These are phyloP conservation scores for Brienomyrus brachyistius DNA, from an alignment of 2,113 vertebrate genomes.

Conservation along the genomic window DNA sequence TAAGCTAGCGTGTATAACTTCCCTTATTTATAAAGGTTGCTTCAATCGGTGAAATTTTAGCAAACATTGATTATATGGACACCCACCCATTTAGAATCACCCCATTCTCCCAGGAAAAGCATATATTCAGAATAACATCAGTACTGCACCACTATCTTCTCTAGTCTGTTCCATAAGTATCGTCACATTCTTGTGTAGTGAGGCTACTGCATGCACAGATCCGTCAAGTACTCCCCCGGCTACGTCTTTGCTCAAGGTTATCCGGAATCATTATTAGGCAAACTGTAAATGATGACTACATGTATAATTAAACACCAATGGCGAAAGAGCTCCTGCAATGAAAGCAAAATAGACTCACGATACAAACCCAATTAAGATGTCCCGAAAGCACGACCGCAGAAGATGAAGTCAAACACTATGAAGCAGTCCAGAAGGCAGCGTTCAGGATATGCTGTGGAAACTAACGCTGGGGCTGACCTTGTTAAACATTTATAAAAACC, in stretches of 20 bases:
- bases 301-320: not conserved
- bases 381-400: slow-evolving; percentile 18
- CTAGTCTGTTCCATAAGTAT: not conserved
- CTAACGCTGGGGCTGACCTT: slow-evolving; percentile 44
- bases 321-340: not conserved
- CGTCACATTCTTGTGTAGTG: not conserved
- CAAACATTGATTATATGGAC: not conserved
- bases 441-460: slow-evolving; percentile 29
- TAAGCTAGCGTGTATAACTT: not conserved
- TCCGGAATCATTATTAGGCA: slow-evolving; percentile 6
- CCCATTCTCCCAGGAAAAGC: not conserved
- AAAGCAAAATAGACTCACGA: not conserved
- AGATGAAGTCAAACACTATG: slow-evolving; percentile 28
- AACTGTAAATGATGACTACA: not conserved
- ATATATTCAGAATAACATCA: not conserved
- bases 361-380: slow-evolving; percentile 20
- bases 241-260: not conserved
- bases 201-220: not conserved
- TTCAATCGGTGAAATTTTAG: not conserved
- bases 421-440: slow-evolving; percentile 28
- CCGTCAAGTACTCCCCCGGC: not conserved
- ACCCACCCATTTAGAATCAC: not conserved
- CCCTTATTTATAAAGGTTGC: not conserved
- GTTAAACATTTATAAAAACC: slow-evolving; percentile 59
- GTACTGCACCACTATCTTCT: not conserved